Conservation (phyloP, 2,113 vertebrate genomes). For the Anolis sagrei region DNA sequence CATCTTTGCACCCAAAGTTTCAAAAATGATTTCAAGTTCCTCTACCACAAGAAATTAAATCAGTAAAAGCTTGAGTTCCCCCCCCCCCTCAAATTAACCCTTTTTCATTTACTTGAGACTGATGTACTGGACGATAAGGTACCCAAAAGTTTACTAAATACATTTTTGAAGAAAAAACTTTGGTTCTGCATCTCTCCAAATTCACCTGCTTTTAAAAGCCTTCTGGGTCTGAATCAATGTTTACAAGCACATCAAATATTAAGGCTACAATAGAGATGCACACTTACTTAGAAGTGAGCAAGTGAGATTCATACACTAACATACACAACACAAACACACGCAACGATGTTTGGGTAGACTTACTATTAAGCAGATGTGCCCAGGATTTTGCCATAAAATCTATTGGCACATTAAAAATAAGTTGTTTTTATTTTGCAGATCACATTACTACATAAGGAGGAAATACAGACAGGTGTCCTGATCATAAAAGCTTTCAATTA, state of each 20-base stretch:
- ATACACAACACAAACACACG: neutral
- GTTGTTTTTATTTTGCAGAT: neutral
- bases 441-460: neutral
- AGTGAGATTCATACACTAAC: neutral
- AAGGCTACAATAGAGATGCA: neutral
- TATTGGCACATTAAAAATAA: neutral
- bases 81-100: neutral
- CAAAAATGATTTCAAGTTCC: accelerated
- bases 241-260: neutral
- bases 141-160: neutral
- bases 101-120: neutral
- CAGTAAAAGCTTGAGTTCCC: neutral
- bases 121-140: neutral
- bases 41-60: neutral
- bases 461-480: neutral
- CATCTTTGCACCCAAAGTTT: neutral
- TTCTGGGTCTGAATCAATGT: neutral
- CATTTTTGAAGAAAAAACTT: neutral
- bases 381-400: neutral
- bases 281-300: neutral
- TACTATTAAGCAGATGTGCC: neutral
- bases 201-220: neutral
- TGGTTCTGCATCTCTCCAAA: neutral
- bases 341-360: neutral
- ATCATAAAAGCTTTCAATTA: neutral